phyloP scores from a whole-genome alignment of 30 jellyfish, hydroid and myxozoan species.

The Chrysaora quinquecirrha region DNA sequence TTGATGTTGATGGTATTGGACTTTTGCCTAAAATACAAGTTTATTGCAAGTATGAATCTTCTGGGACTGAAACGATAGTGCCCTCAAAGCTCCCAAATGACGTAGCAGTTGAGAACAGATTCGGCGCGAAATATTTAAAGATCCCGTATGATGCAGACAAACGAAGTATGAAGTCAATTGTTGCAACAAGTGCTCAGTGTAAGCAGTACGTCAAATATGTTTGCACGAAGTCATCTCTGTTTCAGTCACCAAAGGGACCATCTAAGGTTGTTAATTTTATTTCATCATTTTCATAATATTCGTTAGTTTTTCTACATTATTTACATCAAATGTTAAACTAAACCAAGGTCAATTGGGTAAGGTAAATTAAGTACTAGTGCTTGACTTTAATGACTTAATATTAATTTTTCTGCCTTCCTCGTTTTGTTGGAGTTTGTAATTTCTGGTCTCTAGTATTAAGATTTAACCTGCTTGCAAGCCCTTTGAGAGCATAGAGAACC shows the following conservation, averaged over 20 bases:
- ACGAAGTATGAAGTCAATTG: slow-evolving; percentile 44
- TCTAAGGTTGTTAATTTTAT: slow-evolving; percentile 21
- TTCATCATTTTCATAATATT: too few species aligned
- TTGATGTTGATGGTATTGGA: slow-evolving; percentile 78
- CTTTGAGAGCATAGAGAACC: too few species aligned
- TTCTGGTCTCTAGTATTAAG: too few species aligned
- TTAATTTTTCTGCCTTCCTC: too few species aligned
- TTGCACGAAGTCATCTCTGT: slow-evolving; percentile 61
- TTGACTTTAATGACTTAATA: too few species aligned
- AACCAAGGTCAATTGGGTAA: too few species aligned
- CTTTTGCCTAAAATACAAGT: slow-evolving; percentile 63
- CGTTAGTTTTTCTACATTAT: too few species aligned
- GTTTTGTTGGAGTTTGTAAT: too few species aligned
- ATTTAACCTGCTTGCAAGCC: too few species aligned
- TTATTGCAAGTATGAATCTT: slow-evolving; percentile 7
- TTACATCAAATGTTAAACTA: too few species aligned
- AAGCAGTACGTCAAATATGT: slow-evolving; percentile 54
- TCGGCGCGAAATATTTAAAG: slow-evolving; percentile 30
- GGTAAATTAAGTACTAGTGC: too few species aligned
- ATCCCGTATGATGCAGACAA: slow-evolving; percentile 49
- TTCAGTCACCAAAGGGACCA: slow-evolving; percentile 73
- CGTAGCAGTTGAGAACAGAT: slow-evolving; percentile 30
- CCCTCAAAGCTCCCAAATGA: slow-evolving; percentile 17
- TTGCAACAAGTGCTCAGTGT: slow-evolving; percentile 39
- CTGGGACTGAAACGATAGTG: slow-evolving; percentile 18